Evolutionary conservation across 2,113 vertebrate species (phyloP).

Genomic region (Capra hircus): DNA sequence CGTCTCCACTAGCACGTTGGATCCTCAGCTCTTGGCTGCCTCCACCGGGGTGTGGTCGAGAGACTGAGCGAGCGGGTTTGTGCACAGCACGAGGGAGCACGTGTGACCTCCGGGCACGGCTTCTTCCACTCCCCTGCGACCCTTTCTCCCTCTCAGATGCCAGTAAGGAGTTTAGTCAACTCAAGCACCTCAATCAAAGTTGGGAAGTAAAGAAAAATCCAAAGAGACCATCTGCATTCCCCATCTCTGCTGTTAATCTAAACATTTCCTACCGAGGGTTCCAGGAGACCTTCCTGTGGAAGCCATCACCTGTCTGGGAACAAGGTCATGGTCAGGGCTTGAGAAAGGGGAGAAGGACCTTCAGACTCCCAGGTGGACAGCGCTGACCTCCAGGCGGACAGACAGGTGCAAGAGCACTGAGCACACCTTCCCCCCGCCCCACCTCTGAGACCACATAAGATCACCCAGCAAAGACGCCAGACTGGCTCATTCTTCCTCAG

Average conservation of each 20-base stretch:
- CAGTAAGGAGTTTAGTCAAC: not conserved
- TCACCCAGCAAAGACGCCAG: too few species aligned
- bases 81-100: rapidly evolving
- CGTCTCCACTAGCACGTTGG: not conserved
- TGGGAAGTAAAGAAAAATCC: not conserved
- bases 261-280: rapidly evolving
- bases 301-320: not conserved
- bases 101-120: rapidly evolving
- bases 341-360: too few species aligned
- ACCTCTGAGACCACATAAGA: not conserved
- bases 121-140: not conserved
- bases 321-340: not conserved
- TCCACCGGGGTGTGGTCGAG: not conserved
- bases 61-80: rapidly evolving
- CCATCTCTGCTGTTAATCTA: not conserved
- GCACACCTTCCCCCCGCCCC: not conserved
- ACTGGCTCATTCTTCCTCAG: not conserved
- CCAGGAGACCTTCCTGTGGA: rapidly evolving
- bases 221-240: not conserved
- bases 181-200: not conserved
- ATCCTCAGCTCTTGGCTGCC: not conserved
- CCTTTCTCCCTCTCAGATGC: not conserved
- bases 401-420: not conserved
- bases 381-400: not conserved
- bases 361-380: not conserved